A percentile compares a stretch with the other conserved stretches of the same genome.
Evolutionary conservation across 2,888 invertebrate genomes (phyloP).

Genomic region (Chalcosyrphus nemorum): DNA sequence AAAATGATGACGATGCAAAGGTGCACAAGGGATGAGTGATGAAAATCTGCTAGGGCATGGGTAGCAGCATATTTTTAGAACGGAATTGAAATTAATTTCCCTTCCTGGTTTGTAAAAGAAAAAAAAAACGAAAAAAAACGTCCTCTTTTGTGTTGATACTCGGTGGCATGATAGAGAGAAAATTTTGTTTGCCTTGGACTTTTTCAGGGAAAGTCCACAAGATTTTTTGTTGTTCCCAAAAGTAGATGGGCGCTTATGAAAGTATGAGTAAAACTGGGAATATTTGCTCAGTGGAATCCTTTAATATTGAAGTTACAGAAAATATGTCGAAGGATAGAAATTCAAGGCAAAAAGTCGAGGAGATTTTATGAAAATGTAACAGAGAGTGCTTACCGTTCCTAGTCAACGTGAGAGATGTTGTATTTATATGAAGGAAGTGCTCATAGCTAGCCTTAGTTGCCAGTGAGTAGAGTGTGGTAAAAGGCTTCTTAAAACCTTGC

Average conservation of each 20-base stretch:
- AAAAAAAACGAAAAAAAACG: background rate
- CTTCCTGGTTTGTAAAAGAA: slow-evolving; percentile 1
- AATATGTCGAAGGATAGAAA: background rate
- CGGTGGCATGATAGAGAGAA: slow-evolving; percentile 3
- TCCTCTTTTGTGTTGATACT: slow-evolving; percentile 7
- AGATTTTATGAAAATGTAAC: background rate
- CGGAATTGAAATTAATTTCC: slow-evolving; percentile 15
- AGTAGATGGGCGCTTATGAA: background rate
- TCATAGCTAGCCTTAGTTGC: too few species aligned
- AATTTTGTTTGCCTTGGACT: slow-evolving; percentile 2
- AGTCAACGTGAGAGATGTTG: too few species aligned
- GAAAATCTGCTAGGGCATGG: background rate
- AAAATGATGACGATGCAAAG: slow-evolving; percentile 9
- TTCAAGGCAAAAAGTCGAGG: background rate
- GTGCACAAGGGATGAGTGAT: background rate
- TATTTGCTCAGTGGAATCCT: slow-evolving; percentile 1
- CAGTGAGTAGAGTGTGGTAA: too few species aligned
- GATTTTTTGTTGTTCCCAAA: background rate
- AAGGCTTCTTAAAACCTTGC: too few species aligned
- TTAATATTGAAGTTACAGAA: background rate
- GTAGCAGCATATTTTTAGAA: background rate
- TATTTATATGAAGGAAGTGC: too few species aligned
- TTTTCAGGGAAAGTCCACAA: slow-evolving; percentile 14
- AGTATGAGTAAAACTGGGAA: background rate
- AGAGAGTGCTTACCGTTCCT: too few species aligned